These are phyloP conservation scores for Rousettus madagascariensis DNA, from an alignment of 2,797 vertebrate species.

Conservation along the genomic window DNA sequence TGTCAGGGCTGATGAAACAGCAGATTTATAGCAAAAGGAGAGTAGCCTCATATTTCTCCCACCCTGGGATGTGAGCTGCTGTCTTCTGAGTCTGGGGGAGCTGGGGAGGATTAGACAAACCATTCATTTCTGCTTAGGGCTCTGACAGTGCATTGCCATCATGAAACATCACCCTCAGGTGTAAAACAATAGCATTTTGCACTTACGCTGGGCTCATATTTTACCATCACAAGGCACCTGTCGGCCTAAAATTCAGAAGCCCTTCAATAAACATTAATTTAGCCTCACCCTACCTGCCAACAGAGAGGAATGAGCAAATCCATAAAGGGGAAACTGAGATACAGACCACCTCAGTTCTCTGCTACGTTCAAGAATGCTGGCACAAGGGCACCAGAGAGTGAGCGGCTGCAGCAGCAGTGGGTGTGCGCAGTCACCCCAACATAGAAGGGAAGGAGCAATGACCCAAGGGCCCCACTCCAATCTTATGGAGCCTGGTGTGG, in stretches of 20 bases:
- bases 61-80: neutral
- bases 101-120: constrained; percentile 47
- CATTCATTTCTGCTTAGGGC: constrained; percentile 55
- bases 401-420: neutral
- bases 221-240: constrained; percentile 70
- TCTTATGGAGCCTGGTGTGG: neutral
- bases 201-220: constrained; percentile 61
- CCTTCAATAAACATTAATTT: constrained; percentile 70
- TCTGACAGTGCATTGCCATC: neutral
- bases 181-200: constrained; percentile 75
- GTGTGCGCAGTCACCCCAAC: neutral
- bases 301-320: neutral
- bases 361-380: neutral
- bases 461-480: neutral
- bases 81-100: neutral
- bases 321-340: constrained; percentile 66
- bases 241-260: constrained; percentile 52
- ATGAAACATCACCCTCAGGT: constrained; percentile 67
- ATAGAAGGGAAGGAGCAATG: neutral
- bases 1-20: constrained; percentile 33
- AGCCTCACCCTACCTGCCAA: constrained; percentile 36
- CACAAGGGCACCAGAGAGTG: neutral
- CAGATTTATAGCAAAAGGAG: constrained; percentile 43
- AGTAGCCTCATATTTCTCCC: constrained; percentile 39
- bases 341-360: neutral